Evolutionary conservation across 2,113 vertebrate genomes (phyloP).

Genomic region (Euleptes europaea): DNA sequence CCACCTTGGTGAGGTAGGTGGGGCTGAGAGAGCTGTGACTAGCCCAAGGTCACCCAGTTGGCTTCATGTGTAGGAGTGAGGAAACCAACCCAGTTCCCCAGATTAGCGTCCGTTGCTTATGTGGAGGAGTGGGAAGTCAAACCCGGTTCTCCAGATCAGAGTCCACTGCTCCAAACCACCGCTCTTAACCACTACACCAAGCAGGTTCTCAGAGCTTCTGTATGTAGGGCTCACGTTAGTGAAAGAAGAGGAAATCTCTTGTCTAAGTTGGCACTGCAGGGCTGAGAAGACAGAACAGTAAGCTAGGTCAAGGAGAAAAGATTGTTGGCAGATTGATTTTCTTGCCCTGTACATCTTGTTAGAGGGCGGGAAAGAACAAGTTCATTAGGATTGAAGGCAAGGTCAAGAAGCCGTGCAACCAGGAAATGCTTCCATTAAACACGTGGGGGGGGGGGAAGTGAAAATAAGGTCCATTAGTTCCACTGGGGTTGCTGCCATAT

Average conservation of each 20-base stretch:
- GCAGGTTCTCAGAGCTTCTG: neutral
- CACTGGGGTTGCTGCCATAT: neutral
- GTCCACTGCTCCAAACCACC: no score
- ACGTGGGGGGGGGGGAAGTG: neutral
- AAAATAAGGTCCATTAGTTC: neutral
- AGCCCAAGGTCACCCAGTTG: no score
- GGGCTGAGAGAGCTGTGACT: no score
- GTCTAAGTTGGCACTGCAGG: neutral
- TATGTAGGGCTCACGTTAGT: neutral
- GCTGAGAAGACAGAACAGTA: neutral
- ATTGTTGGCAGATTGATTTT: neutral
- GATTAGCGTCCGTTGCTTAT: no score
- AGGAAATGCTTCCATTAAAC: neutral
- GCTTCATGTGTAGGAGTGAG: no score
- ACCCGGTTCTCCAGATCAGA: no score
- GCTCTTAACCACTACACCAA: no score
- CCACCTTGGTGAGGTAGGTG: no score
- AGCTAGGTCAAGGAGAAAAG: neutral
- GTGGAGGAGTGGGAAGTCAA: no score
- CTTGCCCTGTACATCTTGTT: neutral
- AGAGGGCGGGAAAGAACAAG: neutral
- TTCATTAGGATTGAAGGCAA: neutral
- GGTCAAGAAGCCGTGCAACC: neutral
- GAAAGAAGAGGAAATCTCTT: neutral
- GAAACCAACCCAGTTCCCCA: no score